phyloP scores from a whole-genome alignment of 2,113 vertebrate species.

The Holacanthus passer region DNA sequence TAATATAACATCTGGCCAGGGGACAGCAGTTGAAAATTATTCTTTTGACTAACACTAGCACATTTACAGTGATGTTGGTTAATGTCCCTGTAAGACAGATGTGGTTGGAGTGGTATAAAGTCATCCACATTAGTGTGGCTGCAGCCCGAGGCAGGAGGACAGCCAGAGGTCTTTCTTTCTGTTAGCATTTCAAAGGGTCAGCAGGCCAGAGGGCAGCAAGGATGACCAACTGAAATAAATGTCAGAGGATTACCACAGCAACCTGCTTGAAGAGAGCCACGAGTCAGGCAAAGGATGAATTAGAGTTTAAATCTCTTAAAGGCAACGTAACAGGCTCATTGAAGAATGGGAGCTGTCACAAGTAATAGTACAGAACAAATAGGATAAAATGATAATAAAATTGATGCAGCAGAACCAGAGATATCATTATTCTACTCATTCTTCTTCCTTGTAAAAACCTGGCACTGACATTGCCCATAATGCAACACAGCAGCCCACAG shows the following conservation, averaged over 20 bases:
- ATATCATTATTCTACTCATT: no score
- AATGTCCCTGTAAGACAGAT: not conserved
- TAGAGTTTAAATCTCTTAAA: slow-evolving; percentile 29
- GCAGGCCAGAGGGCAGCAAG: slow-evolving; percentile 9
- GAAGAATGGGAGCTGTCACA: no score
- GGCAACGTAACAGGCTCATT: slow-evolving; percentile 8
- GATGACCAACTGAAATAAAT: slow-evolving; percentile 50
- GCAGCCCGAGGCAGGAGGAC: slow-evolving; percentile 1
- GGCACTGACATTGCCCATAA: no score
- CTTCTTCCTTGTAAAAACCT: no score
- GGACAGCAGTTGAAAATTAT: not conserved
- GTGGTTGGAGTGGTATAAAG: not conserved
- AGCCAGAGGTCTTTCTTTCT: not conserved
- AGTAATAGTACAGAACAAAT: no score
- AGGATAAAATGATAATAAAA: no score
- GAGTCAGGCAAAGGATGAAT: slow-evolving; percentile 28
- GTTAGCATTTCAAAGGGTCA: slow-evolving; percentile 56
- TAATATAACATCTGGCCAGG: not conserved
- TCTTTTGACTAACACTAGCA: not conserved
- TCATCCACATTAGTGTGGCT: no score
- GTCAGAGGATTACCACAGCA: slow-evolving; percentile 34
- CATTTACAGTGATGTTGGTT: not conserved
- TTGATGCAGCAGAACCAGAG: no score
- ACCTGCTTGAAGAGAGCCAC: slow-evolving; percentile 3
- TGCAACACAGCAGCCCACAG: no score